Evolutionary conservation across 2,888 invertebrate species (phyloP), one percentile per base, ranked within the genome.

Genomic region (Himalopsyche kuldschensis): DNA sequence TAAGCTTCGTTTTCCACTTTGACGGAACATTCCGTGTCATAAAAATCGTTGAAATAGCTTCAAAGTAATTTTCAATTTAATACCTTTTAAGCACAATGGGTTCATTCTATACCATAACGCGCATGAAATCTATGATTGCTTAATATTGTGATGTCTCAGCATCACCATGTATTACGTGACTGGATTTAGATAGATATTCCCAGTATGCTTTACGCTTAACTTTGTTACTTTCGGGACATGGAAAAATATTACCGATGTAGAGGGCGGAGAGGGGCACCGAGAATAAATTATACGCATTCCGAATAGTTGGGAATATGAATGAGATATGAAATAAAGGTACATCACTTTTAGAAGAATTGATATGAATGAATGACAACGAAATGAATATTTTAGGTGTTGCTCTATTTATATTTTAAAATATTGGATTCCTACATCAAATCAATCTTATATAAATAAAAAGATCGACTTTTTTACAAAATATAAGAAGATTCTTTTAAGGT

Each of bases 81-180:
- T 55, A 55, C 24, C 20, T 55, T 55, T 55, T 55, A 55, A 55
- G 55, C 55, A 55, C 55, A 55, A 55, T 55, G 6, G 55, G 5
- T 55, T 55, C 55, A 55, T 55, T 55, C 20, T 55, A 55, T 55
- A 55, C 55, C 55, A 55, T 55, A 55, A 55, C 55, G 55, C 55
- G 20, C 55, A 55, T 55, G 55, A 55, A 55, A 55, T 80, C 46
- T 75, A 47, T 80, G 80, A 80, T 80, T 80, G 31, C 75, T 75
- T 75, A 75, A 80, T 75, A 31, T 46, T 75, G 31, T 17, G 55
- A 55, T 20, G 47, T 75, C 46, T 75, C 75, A 47, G 31, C 75
- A 80, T 75, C 46, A 69, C 46, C 75, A 80, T 80, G 8, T 80
- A n/a, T 46, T 80, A 80, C 80, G 80, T 80, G 80, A 80, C 75